Evolutionary conservation across 2,797 vertebrate genomes (phyloP).

Genomic region (Sebastes matsubarae): DNA sequence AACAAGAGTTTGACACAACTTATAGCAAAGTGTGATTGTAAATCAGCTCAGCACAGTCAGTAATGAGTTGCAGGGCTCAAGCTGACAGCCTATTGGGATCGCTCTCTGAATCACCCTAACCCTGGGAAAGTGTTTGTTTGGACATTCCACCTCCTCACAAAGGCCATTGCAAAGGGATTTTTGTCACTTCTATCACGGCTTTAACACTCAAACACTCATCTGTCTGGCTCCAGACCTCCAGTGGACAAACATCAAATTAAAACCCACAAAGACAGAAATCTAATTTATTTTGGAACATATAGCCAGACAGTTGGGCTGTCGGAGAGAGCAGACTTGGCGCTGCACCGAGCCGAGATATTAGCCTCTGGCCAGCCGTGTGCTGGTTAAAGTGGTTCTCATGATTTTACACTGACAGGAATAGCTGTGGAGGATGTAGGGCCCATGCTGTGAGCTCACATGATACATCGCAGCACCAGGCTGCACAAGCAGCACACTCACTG

Average conservation of each 20-base stretch:
- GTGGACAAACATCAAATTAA: constrained; percentile 31
- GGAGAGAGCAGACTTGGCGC: constrained; percentile 23
- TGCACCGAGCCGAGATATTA: constrained; percentile 21
- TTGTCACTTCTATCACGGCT: constrained; percentile 37
- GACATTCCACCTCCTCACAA: constrained; percentile 69
- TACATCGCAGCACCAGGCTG: constrained; percentile 35
- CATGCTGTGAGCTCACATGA: constrained; percentile 67
- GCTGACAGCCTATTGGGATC: constrained; percentile 40
- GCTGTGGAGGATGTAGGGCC: constrained; percentile 48
- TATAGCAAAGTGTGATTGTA: constrained; percentile 38
- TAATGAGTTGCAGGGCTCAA: constrained; percentile 57
- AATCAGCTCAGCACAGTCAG: constrained; percentile 59
- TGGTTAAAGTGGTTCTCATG: constrained; percentile 66
- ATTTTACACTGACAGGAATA: constrained; percentile 68
- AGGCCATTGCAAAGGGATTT: constrained; percentile 56
- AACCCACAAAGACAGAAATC: constrained; percentile 24
- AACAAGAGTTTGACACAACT: constrained; percentile 58
- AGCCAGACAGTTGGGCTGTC: constrained; percentile 18
- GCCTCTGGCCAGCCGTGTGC: constrained; percentile 54
- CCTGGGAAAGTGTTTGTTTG: constrained; percentile 79
- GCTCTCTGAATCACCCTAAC: constrained; percentile 49
- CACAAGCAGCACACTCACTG: constrained; percentile 37
- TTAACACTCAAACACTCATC: constrained; percentile 45
- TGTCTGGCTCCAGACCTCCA: constrained; percentile 31
- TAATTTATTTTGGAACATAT: constrained; percentile 32